These are phyloP conservation scores for Dysmachus trigonus DNA, from an alignment of 2,888 invertebrate genomes.

Conservation along the genomic window DNA sequence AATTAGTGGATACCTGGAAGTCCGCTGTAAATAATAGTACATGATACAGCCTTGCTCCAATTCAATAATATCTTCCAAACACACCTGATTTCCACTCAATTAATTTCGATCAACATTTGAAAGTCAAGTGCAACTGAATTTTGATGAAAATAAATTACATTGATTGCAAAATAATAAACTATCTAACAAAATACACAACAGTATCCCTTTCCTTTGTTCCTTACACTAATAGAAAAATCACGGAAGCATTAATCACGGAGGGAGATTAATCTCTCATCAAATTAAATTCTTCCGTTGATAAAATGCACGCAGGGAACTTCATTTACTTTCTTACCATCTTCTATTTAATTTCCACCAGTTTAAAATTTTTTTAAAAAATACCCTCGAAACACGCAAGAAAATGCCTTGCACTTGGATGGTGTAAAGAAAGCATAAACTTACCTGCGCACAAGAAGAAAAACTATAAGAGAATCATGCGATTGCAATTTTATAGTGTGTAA, in stretches of 20 bases:
- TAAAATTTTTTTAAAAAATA: not conserved
- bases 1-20: not conserved
- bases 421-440: conserved; percentile 15
- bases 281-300: conserved; percentile 6
- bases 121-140: not conserved
- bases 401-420: conserved; percentile 23
- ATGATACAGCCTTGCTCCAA: not conserved
- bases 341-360: not conserved
- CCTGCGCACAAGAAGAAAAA: not conserved
- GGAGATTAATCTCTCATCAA: not conserved
- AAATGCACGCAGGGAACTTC: not conserved
- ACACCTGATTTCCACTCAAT: not conserved
- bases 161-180: not conserved
- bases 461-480: not conserved
- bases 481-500: not conserved
- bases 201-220: not conserved
- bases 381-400: not conserved
- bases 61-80: not conserved
- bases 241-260: not conserved
- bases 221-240: not conserved
- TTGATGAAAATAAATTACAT: not conserved
- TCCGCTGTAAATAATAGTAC: not conserved
- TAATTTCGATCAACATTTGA: not conserved
- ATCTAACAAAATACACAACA: not conserved
- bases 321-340: not conserved